These are phyloP conservation scores for Drosophila kohkoa DNA, from an alignment of 1,140 invertebrate species.

Conservation along the genomic window DNA sequence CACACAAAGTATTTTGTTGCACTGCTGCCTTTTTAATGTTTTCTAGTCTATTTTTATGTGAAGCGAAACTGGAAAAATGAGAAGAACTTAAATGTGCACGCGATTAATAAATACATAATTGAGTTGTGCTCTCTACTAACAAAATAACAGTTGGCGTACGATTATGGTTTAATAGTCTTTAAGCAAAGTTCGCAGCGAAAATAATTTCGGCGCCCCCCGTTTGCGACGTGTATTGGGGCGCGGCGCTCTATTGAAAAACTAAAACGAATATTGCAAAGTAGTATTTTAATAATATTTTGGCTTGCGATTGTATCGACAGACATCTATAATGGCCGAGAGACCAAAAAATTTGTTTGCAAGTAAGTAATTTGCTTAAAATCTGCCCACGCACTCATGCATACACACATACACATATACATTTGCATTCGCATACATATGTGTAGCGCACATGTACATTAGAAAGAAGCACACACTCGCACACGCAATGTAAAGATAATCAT, in stretches of 20 bases:
- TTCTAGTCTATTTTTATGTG: conserved; percentile 75
- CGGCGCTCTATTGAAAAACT: conserved; percentile 70
- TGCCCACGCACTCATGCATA: conserved; percentile 53
- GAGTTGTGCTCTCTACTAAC: conserved; percentile 38
- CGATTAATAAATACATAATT: conserved; percentile 47
- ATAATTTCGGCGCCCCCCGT: conserved; percentile 65
- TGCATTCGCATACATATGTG: conserved; percentile 24
- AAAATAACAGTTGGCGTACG: conserved; percentile 19
- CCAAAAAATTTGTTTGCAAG: conserved; percentile 83
- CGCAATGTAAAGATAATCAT: conserved; percentile 12
- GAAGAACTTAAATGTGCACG: conserved; percentile 56
- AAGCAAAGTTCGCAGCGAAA: conserved; percentile 43
- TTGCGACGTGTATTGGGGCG: conserved; percentile 63
- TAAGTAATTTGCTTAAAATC: conserved; percentile 59
- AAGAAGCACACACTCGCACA: conserved; percentile 16
- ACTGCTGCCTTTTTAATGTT: conserved; percentile 59
- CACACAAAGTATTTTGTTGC: conserved; percentile 48
- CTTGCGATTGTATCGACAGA: neutral
- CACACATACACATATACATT: conserved; percentile 28
- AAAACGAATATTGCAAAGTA: conserved; percentile 39
- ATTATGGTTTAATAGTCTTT: conserved; percentile 35
- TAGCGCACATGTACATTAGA: conserved; percentile 2
- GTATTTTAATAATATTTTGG: conserved; percentile 49
- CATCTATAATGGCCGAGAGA: conserved; percentile 72
- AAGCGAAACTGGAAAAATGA: conserved; percentile 56